These are phyloP conservation scores for Corella eumyota DNA, from an alignment of 23 tunicate species.

Conservation along the genomic window DNA sequence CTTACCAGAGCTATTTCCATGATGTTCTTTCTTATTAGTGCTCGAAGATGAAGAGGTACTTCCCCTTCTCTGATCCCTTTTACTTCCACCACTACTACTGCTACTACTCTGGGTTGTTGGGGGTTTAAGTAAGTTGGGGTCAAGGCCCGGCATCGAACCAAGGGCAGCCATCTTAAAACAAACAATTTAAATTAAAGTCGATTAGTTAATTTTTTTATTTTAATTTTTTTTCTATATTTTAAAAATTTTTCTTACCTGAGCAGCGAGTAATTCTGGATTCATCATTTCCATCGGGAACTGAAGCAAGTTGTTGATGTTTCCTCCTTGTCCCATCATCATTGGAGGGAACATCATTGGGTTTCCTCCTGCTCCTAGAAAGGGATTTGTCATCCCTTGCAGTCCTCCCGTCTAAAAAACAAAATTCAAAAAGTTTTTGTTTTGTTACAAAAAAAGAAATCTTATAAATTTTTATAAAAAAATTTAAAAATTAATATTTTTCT, in stretches of 20 bases:
- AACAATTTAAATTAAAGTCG: too few relatives aligned
- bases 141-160: conserved; percentile 38
- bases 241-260: conserved; percentile 35
- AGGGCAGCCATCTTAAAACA: conserved; percentile 45
- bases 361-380: conserved; percentile 24
- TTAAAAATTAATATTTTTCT: neutral
- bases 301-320: conserved; percentile 7
- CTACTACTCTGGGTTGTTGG: conserved; percentile 1
- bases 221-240: neutral
- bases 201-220: too few relatives aligned
- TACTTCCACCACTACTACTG: conserved; percentile 5
- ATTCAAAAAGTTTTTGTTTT: neutral
- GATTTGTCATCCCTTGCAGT: conserved; percentile 33
- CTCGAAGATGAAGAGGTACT: conserved; percentile 22
- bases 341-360: conserved; percentile 53
- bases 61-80: conserved; percentile 25
- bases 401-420: conserved; percentile 16
- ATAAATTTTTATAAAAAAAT: too few relatives aligned
- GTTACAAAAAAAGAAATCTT: neutral
- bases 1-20: neutral
- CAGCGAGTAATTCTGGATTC: conserved; percentile 66
- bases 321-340: conserved; percentile 61
- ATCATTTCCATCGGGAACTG: conserved; percentile 49
- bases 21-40: conserved; percentile 7
- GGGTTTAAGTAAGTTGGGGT: conserved; percentile 8